Percentiles rank a stretch among this genome's conserved stretches.
phyloP scores from a whole-genome alignment of 1,140 invertebrate species.

The Hetaerina americana region DNA sequence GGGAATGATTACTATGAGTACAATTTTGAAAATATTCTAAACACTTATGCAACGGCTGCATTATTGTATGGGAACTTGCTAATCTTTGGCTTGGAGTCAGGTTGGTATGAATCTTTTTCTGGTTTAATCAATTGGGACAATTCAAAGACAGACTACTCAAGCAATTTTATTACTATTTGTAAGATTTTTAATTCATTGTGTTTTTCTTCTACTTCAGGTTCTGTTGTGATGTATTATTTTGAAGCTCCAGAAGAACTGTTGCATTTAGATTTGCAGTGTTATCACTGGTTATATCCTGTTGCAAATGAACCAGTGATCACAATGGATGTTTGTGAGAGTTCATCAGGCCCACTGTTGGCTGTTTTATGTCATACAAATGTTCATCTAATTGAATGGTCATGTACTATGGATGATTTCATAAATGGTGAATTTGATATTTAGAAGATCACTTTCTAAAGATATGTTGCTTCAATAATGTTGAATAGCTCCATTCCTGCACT shows the following conservation, averaged over 20 bases:
- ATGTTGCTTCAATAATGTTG: too few relatives aligned
- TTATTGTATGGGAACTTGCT: background rate
- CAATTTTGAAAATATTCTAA: background rate
- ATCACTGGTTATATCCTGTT: background rate
- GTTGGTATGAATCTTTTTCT: too few relatives aligned
- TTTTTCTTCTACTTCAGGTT: background rate
- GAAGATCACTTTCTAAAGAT: too few relatives aligned
- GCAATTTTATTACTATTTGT: too few relatives aligned
- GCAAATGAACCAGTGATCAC: background rate
- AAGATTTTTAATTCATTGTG: background rate
- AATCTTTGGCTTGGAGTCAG: background rate
- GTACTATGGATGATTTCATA: too few relatives aligned
- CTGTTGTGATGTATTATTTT: background rate
- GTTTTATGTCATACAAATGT: background rate
- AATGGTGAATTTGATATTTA: too few relatives aligned
- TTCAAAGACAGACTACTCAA: too few relatives aligned
- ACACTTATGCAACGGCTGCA: background rate
- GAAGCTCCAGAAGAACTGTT: background rate
- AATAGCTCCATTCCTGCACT: too few relatives aligned
- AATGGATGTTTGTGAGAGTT: background rate
- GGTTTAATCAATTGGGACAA: too few relatives aligned
- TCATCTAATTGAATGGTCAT: background rate
- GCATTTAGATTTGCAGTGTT: background rate
- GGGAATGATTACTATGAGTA: background rate
- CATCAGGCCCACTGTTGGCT: background rate